Conservation (phyloP, 1,140 invertebrate species). For the Drosophila ohnishii region DNA sequence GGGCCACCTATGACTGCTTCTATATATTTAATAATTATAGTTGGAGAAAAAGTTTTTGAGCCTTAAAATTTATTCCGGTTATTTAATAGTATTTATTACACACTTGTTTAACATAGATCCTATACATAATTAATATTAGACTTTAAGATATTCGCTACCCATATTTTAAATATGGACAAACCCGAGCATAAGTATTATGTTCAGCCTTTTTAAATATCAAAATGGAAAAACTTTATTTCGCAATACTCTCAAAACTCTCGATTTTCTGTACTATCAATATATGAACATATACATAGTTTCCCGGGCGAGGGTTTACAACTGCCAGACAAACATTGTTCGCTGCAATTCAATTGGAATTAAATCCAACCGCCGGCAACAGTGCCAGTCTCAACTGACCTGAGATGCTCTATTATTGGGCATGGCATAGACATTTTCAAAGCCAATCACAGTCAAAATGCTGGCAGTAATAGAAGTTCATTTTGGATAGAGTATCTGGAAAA, state of each 20-base stretch:
- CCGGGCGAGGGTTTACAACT: background rate
- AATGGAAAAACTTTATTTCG: no score
- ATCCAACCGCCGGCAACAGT: conserved; percentile 30
- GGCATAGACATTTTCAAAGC: background rate
- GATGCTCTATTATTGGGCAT: background rate
- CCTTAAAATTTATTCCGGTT: background rate
- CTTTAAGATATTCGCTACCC: no score
- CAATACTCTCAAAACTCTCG: background rate
- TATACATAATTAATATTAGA: no score
- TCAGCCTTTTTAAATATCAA: no score
- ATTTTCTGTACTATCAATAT: background rate
- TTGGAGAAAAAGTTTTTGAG: background rate
- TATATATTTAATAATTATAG: background rate
- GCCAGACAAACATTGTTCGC: conserved; percentile 44
- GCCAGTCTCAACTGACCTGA: conserved; percentile 14
- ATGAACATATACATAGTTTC: background rate
- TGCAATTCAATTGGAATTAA: conserved; percentile 66
- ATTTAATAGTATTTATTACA: no score
- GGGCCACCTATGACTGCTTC: background rate
- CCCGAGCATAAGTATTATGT: no score
- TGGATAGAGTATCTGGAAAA: conserved; percentile 7
- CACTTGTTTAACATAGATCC: no score
- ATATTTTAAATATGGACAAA: no score
- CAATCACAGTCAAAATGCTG: background rate
- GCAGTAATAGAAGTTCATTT: background rate